Base-by-base conservation (phyloP, 2,797 vertebrate species). In the Hephaestus fuliginosus region DNA sequence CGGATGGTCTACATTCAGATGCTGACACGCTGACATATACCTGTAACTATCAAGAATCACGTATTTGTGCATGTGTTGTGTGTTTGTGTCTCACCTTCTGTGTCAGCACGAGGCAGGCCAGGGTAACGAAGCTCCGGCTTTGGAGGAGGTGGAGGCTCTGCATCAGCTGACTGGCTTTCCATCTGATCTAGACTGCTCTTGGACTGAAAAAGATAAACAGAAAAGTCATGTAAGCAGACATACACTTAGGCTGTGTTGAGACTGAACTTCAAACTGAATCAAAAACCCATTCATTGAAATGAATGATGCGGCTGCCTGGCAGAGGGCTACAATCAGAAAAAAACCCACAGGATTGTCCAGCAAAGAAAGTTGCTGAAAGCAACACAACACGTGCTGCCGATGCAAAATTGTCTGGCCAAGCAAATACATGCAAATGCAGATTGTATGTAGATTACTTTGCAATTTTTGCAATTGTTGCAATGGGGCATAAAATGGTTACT, bases 161-260 rank as follows among this genome's bases (percentile, higher is more conserved):
- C 96, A 0, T 99, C 98, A 4, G 97, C 97, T 18, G 98, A 99
- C 88, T 99, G 98, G 91, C 98, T 99, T 94, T 99, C 98, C 20
- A 97, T 97, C 91, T 97, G 95, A 88, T 99, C 98, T 85, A 98
- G 92, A 90, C 98, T 99, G 93, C 97, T 97, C 91, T 98, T 98
- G 71, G 98, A 99, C 98, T 99, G 89, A 55, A 84, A 55, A 51
- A 46, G 25, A 84, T 4, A 70, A 13, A 71, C 8, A 77, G 20
- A 71, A 7, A 78, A 17, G 22, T 17, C 15, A 78, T 43, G 57
- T 36, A n/a, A 63, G 52, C n/a, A 77, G 30, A 70, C 49, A 48
- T 11, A 36, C 12, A 39, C 4, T 74, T 44, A 72, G 6, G 17
- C 1, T 0, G 2, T 9, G 2, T 36, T 46, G 17, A 56, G 17